These are phyloP conservation scores for Melanotaenia maccullochi DNA, from an alignment of 2,797 vertebrate species.

Conservation along the genomic window DNA sequence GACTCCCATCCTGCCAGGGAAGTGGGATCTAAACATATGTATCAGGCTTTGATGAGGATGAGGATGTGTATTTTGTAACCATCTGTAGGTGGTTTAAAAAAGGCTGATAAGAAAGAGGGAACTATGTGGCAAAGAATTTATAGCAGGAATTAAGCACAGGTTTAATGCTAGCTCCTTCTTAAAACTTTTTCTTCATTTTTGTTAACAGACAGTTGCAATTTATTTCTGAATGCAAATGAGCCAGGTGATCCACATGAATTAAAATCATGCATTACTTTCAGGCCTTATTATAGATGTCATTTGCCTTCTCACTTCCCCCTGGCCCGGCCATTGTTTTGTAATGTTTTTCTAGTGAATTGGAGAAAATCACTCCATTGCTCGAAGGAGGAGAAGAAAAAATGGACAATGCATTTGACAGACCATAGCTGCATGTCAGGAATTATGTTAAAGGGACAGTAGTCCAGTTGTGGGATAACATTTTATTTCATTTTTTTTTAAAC, in stretches of 20 bases:
- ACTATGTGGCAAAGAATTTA: constrained; percentile 5
- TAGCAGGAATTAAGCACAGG: neutral
- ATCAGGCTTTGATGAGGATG: constrained; percentile 6
- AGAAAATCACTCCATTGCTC: constrained; percentile 20
- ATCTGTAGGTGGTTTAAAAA: constrained; percentile 15
- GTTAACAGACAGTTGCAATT: neutral
- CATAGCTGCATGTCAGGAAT: constrained; percentile 36
- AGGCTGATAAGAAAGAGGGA: neutral
- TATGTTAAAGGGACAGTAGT: constrained; percentile 23
- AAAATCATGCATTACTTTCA: constrained; percentile 7
- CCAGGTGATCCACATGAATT: constrained; percentile 18
- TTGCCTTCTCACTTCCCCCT: constrained; percentile 5
- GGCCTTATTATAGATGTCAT: constrained; percentile 19
- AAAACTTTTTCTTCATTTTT: neutral
- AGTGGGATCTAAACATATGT: constrained; percentile 15
- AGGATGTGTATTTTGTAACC: constrained; percentile 12
- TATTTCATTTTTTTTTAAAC: constrained; percentile 7
- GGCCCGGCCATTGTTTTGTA: constrained; percentile 20
- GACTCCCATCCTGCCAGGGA: constrained; percentile 63
- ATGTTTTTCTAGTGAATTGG: constrained; percentile 40
- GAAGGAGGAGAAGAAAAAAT: constrained; percentile 10
- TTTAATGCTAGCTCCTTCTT: neutral
- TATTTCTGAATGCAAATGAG: constrained; percentile 15
- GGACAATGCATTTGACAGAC: constrained; percentile 25
- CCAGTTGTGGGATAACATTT: neutral